phyloP scores from a whole-genome alignment of 2,888 invertebrate genomes.

The Scaptomyza parva region DNA sequence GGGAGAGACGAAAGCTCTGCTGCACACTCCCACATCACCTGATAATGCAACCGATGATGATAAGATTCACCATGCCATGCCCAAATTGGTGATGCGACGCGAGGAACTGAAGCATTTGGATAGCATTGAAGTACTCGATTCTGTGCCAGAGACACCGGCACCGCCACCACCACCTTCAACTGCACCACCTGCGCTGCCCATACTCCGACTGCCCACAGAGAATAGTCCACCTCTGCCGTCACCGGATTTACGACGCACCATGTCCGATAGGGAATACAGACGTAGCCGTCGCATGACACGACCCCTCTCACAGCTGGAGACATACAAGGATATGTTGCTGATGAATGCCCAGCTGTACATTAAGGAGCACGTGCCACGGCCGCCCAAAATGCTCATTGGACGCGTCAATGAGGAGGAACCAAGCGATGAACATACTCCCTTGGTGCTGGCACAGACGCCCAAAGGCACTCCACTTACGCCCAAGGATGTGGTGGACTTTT shows the following conservation, averaged over 20 bases:
- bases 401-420: slow-evolving; percentile 85
- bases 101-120: slow-evolving; percentile 55
- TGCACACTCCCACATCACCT: slow-evolving; percentile 42
- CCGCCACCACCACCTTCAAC: slow-evolving; percentile 85
- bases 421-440: slow-evolving; percentile 59
- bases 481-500: slow-evolving; percentile 82
- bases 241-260: slow-evolving; percentile 63
- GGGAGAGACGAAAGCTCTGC: slow-evolving; percentile 63
- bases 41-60: slow-evolving; percentile 81
- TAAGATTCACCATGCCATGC: slow-evolving; percentile 68
- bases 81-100: slow-evolving; percentile 45
- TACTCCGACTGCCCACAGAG: slow-evolving; percentile 34
- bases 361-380: slow-evolving; percentile 86
- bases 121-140: slow-evolving; percentile 74
- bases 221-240: slow-evolving; percentile 31
- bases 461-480: slow-evolving; percentile 61
- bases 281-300: slow-evolving; percentile 59
- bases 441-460: slow-evolving; percentile 39
- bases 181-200: slow-evolving; percentile 57
- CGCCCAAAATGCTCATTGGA: slow-evolving; percentile 84
- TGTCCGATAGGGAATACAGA: slow-evolving; percentile 53
- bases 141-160: slow-evolving; percentile 85
- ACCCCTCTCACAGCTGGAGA: slow-evolving; percentile 80
- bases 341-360: slow-evolving; percentile 87
- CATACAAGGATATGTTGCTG: slow-evolving; percentile 85